Evolutionary conservation across 2,113 vertebrate genomes (phyloP).

Genomic region (Nerophis lumbriciformis): DNA sequence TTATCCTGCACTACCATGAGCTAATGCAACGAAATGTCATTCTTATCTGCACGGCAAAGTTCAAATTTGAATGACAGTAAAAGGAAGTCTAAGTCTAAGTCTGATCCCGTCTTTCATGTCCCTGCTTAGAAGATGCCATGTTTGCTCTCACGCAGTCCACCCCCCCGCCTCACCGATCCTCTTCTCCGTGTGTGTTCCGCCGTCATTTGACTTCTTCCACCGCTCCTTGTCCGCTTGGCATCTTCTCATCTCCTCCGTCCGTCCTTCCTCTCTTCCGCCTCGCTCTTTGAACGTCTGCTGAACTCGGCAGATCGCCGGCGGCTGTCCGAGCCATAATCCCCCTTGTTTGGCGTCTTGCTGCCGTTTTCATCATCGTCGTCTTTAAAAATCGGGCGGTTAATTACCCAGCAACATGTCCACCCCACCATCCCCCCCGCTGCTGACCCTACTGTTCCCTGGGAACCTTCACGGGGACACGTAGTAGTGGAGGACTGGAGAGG

Average conservation of each 20-base stretch:
- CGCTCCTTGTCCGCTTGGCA: neutral
- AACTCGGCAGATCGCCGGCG: constrained; percentile 41
- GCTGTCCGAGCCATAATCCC: constrained; percentile 41
- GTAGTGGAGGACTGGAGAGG: neutral
- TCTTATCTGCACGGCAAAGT: too few species aligned
- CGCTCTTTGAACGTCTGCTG: constrained; percentile 17
- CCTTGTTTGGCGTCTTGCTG: constrained; percentile 45
- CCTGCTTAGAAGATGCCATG: neutral
- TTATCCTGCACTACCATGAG: too few species aligned
- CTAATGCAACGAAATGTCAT: too few species aligned
- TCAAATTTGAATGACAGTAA: too few species aligned
- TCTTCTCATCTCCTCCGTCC: neutral
- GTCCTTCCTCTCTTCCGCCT: neutral
- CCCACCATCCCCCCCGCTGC: too few species aligned
- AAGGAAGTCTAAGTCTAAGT: too few species aligned
- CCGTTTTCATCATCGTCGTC: constrained; percentile 50
- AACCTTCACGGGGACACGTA: neutral
- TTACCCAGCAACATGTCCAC: constrained; percentile 42
- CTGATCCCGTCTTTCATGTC: neutral
- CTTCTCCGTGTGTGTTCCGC: neutral
- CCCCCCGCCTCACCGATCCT: neutral
- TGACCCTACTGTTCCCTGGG: neutral
- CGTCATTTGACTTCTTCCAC: neutral
- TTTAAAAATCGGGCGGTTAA: constrained; percentile 65
- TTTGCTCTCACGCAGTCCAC: neutral